Base-by-base conservation (phyloP, 1,140 invertebrate species). In the Anagrus nilaparvatae region DNA sequence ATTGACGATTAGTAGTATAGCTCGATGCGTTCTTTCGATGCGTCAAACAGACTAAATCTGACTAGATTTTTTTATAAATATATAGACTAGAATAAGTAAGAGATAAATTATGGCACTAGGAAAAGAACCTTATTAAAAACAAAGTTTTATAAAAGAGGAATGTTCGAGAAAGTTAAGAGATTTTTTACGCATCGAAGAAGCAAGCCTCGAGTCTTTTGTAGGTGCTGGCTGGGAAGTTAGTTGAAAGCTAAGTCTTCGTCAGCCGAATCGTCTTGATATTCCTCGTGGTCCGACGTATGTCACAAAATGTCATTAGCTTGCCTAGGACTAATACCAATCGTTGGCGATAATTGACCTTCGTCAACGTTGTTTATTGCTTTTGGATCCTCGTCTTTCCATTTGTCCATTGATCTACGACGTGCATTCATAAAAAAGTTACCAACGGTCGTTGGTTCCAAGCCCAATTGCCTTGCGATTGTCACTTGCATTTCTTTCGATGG, bases 401-500 rank as follows among this genome's bases (percentile, higher is more conserved):
- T 98, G 70, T 99, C 96, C 83, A 97, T 92, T 3, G 92, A 95
- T 39, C 96, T 77, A 51, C 96, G 78, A 37, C 96, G 73, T 19
- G 96, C 96, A 69, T 99, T 99, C 97, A 99, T 99, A 74, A 99
- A 99, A 76, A 99, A 99, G 67, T 99, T 99, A 20, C 95, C 95
- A 13, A 99, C 96, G 13, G 97, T 99, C 25, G 93, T 97, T 16
- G 95, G 91, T 66, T 99, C 95, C 41, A 99, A 77, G 47, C 94
- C 93, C 51, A 99, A 73, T 64, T 99, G 95, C 52, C 96, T 77
- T 21, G 94, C 92, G 71, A 99, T 99, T 49, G 95, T 98, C 52
- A 97, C 89, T 73, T 99, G 97, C 95, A 99, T 98, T 74, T 99
- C 97, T 71, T 99, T 98, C 49, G 92, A 97, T 48, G 97, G 97